Conservation (phyloP, 2,888 invertebrate species). For the Hetaerina titia region DNA sequence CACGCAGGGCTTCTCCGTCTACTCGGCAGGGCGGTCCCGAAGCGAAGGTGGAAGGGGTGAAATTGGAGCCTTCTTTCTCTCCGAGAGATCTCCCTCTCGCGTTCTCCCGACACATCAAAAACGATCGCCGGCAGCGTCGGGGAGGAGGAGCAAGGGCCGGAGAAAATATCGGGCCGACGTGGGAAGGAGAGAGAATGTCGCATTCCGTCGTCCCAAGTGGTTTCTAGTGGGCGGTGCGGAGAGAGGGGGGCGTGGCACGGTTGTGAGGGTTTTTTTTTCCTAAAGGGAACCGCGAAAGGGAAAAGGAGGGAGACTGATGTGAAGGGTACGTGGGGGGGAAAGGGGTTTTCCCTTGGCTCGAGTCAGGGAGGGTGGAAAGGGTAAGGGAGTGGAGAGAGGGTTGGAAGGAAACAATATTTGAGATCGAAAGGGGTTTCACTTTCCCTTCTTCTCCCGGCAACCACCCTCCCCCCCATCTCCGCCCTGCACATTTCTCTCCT, state of each 20-base stretch:
- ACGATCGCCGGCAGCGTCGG: neutral
- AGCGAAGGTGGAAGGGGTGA: neutral
- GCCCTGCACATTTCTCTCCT: neutral
- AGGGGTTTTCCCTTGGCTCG: neutral
- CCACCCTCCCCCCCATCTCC: neutral
- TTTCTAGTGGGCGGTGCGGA: neutral
- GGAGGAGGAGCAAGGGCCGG: neutral
- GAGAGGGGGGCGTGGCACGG: neutral
- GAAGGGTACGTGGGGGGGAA: neutral
- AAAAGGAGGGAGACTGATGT: neutral
- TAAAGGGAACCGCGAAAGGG: neutral
- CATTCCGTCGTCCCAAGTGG: neutral
- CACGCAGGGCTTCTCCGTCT: neutral
- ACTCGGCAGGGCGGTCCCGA: neutral
- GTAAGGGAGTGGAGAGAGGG: neutral
- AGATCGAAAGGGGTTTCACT: neutral
- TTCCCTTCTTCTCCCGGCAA: neutral
- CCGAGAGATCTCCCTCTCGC: neutral
- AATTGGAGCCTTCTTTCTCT: neutral
- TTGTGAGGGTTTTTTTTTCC: neutral
- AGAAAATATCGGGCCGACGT: neutral
- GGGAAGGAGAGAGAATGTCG: neutral
- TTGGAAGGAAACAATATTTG: slow-evolving; percentile 28
- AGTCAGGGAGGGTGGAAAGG: neutral
- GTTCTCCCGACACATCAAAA: neutral